Evolutionary conservation across 2,888 invertebrate species (phyloP).

Genomic region (Entomobrya multifasciata): DNA sequence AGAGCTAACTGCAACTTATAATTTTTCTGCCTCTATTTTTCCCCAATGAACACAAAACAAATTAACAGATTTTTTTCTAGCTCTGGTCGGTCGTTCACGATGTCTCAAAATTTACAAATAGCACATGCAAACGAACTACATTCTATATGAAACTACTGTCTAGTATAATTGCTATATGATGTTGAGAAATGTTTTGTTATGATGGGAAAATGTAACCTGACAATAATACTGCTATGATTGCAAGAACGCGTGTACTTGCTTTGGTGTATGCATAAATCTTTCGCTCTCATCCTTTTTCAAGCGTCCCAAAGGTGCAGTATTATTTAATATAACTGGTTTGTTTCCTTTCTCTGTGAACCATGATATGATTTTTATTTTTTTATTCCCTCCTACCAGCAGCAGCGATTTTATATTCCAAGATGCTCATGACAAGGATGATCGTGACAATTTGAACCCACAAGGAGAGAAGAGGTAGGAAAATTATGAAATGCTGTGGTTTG

Average conservation of each 20-base stretch:
- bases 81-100: not conserved
- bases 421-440: constrained; percentile 6
- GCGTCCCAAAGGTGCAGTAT: constrained; percentile 50
- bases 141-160: too few relatives aligned
- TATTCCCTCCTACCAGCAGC: not conserved
- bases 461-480: not conserved
- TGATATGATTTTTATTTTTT: not conserved
- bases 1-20: not conserved
- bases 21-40: not conserved
- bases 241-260: not conserved
- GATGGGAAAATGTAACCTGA: constrained; percentile 1
- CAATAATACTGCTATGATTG: not conserved
- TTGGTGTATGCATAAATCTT: not conserved
- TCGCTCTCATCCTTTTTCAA: constrained; percentile 20
- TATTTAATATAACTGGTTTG: constrained; percentile 9
- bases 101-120: too few relatives aligned
- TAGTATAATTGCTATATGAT: too few relatives aligned
- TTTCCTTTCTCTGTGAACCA: not conserved
- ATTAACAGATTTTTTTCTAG: constrained; percentile 1
- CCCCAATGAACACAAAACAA: constrained; percentile 1
- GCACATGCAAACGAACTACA: too few relatives aligned
- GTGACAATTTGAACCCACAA: constrained; percentile 19
- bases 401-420: not conserved
- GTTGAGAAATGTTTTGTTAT: not conserved
- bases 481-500: not conserved